A percentile compares a stretch with the other conserved stretches of the same genome.
phyloP scores from a whole-genome alignment of 2,888 invertebrate genomes.

The Orthosia cruda region DNA sequence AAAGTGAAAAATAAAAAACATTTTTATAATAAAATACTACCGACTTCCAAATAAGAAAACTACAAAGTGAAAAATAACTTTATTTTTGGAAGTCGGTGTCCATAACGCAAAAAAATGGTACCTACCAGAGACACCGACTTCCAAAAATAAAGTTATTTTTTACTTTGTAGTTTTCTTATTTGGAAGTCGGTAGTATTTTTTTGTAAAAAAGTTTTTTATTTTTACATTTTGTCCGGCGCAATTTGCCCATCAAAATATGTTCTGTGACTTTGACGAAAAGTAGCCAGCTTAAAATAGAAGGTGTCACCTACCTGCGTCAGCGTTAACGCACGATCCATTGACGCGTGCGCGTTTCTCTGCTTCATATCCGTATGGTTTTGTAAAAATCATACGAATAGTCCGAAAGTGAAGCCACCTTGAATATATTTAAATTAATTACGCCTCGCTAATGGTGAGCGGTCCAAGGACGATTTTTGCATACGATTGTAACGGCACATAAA shows the following conservation, averaged over 20 bases:
- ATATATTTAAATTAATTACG: conserved; percentile 90
- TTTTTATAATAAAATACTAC: too few species aligned
- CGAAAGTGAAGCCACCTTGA: conserved; percentile 84
- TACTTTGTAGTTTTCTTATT: too few species aligned
- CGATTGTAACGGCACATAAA: conserved; percentile 81
- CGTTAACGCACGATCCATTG: background rate
- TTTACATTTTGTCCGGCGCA: too few species aligned
- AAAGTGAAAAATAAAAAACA: too few species aligned
- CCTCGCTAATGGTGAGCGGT: conserved; percentile 78
- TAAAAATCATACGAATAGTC: conserved; percentile 83
- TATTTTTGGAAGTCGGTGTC: too few species aligned
- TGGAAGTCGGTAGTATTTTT: too few species aligned
- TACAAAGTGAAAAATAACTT: too few species aligned
- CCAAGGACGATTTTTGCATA: conserved; percentile 90
- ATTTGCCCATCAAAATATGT: background rate
- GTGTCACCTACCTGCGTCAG: background rate
- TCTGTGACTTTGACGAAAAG: background rate
- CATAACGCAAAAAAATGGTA: too few species aligned
- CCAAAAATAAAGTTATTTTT: too few species aligned
- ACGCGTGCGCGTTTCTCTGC: conserved; percentile 65
- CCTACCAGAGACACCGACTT: too few species aligned
- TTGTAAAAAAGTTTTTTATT: too few species aligned
- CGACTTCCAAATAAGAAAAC: too few species aligned
- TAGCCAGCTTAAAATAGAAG: conserved; percentile 18
- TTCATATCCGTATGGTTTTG: conserved; percentile 83